phyloP scores from a whole-genome alignment of 1,140 invertebrate genomes.

The Drosophila cardini region DNA sequence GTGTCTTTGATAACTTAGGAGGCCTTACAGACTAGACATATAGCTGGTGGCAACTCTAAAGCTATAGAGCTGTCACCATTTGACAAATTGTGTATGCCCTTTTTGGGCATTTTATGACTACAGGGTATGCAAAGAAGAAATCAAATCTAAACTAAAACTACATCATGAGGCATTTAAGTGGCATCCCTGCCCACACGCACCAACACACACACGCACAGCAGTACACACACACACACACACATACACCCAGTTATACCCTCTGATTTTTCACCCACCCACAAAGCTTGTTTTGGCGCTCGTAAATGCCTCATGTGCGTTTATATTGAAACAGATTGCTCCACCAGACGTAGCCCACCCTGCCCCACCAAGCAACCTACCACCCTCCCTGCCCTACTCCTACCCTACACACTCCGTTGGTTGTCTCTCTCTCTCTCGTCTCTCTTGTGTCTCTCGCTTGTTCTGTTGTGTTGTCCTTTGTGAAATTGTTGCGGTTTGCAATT shows the following conservation, averaged over 20 bases:
- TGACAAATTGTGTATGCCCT: too few species aligned
- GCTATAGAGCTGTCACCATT: too few species aligned
- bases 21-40: too few species aligned
- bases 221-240: constrained; percentile 8
- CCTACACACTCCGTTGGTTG: constrained; percentile 16
- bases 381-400: background rate
- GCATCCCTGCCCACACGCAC: constrained; percentile 37
- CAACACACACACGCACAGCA: constrained; percentile 15
- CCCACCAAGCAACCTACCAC: too few species aligned
- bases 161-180: constrained; percentile 73
- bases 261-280: constrained; percentile 33
- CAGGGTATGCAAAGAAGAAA: constrained; percentile 23
- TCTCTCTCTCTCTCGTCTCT: too few species aligned
- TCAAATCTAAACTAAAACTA: constrained; percentile 72
- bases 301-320: constrained; percentile 84
- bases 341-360: constrained; percentile 46
- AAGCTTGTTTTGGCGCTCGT: constrained; percentile 68
- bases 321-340: constrained; percentile 85
- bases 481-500: constrained; percentile 84
- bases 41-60: too few species aligned
- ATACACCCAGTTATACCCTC: constrained; percentile 28
- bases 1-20: too few species aligned
- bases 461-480: constrained; percentile 75
- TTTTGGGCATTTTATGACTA: background rate
- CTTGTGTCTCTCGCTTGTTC: constrained; percentile 14